Conservation (phyloP, 2,888 invertebrate genomes). For the Hyles lineata region DNA sequence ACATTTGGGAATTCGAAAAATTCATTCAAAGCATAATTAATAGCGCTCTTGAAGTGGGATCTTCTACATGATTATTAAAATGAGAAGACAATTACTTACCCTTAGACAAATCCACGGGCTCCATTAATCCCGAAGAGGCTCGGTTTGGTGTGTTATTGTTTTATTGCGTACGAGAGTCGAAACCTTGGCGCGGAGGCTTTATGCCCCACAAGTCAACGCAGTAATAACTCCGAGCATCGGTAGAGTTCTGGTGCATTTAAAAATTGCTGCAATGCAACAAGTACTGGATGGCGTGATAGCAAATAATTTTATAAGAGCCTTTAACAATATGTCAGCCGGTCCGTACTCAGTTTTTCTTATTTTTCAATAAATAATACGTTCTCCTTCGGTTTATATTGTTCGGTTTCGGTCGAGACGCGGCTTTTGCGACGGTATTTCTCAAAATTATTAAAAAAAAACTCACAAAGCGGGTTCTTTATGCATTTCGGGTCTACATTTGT, state of each 20-base stretch:
- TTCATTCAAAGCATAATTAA: conserved; percentile 81
- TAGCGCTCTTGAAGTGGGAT: conserved; percentile 74
- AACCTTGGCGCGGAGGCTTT: conserved; percentile 44
- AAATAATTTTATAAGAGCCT: conserved; percentile 82
- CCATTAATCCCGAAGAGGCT: conserved; percentile 57
- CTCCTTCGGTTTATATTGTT: conserved; percentile 82
- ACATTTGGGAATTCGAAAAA: conserved; percentile 84
- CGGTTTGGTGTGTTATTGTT: conserved; percentile 54
- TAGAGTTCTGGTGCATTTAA: conserved; percentile 62
- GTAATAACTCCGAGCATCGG: conserved; percentile 38
- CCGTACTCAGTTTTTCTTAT: conserved; percentile 71
- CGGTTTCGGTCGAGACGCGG: conserved; percentile 70
- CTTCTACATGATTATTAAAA: conserved; percentile 72
- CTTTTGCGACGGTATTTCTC: conserved; percentile 75
- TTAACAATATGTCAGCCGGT: conserved; percentile 82
- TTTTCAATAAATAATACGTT: conserved; percentile 81
- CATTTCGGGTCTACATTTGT: conserved; percentile 78
- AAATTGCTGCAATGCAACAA: conserved; percentile 73
- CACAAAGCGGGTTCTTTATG: conserved; percentile 80
- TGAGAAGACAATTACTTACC: conserved; percentile 72
- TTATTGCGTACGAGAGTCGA: conserved; percentile 61
- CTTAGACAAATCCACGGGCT: conserved; percentile 61
- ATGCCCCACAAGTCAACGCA: not conserved
- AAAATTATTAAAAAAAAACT: conserved; percentile 70
- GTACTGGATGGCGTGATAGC: conserved; percentile 80